Base-by-base conservation (phyloP, 92 coral and sea anemone species). In the Paragorgia papillata region DNA sequence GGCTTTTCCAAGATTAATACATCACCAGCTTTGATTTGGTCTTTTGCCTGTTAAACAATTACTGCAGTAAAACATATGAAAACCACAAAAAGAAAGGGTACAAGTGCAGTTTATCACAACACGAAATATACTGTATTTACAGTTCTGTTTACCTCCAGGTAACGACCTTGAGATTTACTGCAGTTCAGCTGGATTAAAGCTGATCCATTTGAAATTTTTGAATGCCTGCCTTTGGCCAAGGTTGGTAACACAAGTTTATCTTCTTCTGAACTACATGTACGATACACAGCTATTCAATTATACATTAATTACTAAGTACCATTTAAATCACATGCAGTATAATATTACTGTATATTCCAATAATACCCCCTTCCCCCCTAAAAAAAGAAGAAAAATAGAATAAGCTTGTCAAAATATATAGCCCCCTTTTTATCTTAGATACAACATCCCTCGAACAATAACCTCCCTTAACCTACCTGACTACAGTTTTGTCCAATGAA, bases 151-250 rank as follows among this genome's bases (percentile, higher is more conserved):
- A 91, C 97, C 95, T 91, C 85, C 28, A 95, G 84, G 79, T 88
- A 95, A 69, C 99, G 79, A 44, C 99, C 99, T 67, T 95, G 94
- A 33, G 85, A 85, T 54, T 51, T 56, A 53, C 85, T 88, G 69
- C 84, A 85, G 83, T 84, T 85, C 44, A 95, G 89, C 77, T 85
- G 90, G 27, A 95, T 70, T 20, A 95, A 81, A 9, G 80, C 77
- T 20, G 99, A 95, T n/a, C 97, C 99, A 95, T 87, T 84, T 26
- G 99, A 91, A 62, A 95, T 91, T 79, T 83, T 91, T 61, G 80
- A 79, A 69, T 95, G 97, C 3, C 73, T 80, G 6, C 88, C 89
- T 21, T 92, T 88, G 17, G 95, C 85, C 28, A 95, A 82, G n/a
- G 83, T 74, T 40, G 97, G 96, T 66, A 85, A 57, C 48, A 46